phyloP scores from a whole-genome alignment of 2,888 invertebrate genomes.

The Ceramica pisi region DNA sequence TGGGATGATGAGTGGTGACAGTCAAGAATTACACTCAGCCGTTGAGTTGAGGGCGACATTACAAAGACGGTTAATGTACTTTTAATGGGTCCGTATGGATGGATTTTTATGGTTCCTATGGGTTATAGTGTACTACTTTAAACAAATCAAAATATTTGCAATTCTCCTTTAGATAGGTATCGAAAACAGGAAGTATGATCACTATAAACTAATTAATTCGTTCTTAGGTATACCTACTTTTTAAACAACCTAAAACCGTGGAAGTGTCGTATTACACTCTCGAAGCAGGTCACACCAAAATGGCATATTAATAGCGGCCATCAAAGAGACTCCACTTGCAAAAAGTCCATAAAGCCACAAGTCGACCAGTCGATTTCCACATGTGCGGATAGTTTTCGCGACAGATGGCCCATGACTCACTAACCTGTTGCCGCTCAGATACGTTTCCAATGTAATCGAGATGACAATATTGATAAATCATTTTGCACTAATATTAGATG shows the following conservation, averaged over 20 bases:
- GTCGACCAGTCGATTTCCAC: constrained; percentile 83
- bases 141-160: constrained; percentile 12
- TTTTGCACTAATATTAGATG: constrained; percentile 64
- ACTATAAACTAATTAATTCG: constrained; percentile 61
- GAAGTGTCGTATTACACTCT: constrained; percentile 80
- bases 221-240: constrained; percentile 13
- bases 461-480: constrained; percentile 81
- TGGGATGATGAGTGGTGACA: constrained; percentile 78
- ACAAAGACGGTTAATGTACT: constrained; percentile 44
- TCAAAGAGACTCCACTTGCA: constrained; percentile 75
- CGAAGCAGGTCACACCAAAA: constrained; percentile 76
- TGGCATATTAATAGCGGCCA: constrained; percentile 78
- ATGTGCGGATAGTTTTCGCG: constrained; percentile 86
- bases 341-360: constrained; percentile 78
- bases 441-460: constrained; percentile 83
- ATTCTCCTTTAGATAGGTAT: constrained; percentile 51
- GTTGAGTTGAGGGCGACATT: constrained; percentile 42
- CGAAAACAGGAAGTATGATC: constrained; percentile 57
- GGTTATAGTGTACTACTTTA: constrained; percentile 16
- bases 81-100: constrained; percentile 39
- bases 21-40: constrained; percentile 69
- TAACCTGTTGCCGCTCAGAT: constrained; percentile 82
- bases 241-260: constrained; percentile 53
- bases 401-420: constrained; percentile 89
- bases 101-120: too few species aligned